Evolutionary conservation across 2,797 vertebrate species (phyloP), one percentile per base, ranked within the genome.

Genomic region (Leuciscus waleckii): DNA sequence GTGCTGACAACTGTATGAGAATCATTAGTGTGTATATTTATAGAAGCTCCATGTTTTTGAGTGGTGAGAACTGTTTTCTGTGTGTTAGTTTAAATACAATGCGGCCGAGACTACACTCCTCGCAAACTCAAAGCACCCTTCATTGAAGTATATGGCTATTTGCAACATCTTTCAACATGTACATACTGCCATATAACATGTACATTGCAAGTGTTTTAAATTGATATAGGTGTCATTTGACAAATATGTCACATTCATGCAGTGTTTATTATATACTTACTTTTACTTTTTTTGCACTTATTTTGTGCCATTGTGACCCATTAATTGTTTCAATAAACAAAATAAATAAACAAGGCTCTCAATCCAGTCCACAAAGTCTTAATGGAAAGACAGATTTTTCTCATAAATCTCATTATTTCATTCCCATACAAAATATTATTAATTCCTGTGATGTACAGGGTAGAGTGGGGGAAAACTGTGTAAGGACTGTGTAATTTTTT

Each of bases 1-100:
- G 58, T 68, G 49, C 70, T 87, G 86, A 70, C 35, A 54, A 75
- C 77, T 87, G 67, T 56, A 74, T 67, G 46, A 68, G 70, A 32
- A 83, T 63, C 71, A 67, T 75, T 79, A 82, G 82, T 58, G 7
- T 32, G 19, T 32, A 49, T 89, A 83, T 87, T 85, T 85, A 85
- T 85, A 89, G 83, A 21, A 29, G 37, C 69, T 51, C 35, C 51
- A 58, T 80, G 75, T 16, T 76, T 87, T 71, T 71, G 41, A 85
- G 32, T 79, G 41, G 43, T 70, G 65, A 39, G 29, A 35, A 67
- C 37, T 75, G 69, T 86, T 67, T 65, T 49, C 56, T 75, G 56
- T 75, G 26, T 54, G 26, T 74, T 73, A 26, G 29, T n/a, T 51
- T 61, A 26, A 81, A 54, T 29, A 56, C 43, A 69, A 41, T 37